Conservation (phyloP, 2,113 vertebrate genomes). For the Chionis minor region DNA sequence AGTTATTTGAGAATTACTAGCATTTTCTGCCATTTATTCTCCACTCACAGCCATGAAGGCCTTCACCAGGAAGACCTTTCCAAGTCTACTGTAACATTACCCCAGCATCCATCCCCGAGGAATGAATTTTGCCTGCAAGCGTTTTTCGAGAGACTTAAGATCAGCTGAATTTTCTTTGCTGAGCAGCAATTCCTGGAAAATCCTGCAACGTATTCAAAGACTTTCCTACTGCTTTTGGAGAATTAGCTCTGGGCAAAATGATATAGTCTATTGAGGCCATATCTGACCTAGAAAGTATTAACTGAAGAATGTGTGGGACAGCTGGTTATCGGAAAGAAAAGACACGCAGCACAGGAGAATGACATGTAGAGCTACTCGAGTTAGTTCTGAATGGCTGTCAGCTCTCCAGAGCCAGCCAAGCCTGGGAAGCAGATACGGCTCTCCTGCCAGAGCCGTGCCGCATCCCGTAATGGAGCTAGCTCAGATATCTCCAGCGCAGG, state of each 20-base stretch:
- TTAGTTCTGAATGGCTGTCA: neutral
- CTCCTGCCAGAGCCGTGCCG: neutral
- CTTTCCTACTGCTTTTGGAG: slow-evolving; percentile 48
- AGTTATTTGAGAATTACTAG: neutral
- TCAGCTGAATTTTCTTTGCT: slow-evolving; percentile 49
- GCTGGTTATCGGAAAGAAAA: slow-evolving; percentile 47
- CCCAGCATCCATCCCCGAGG: neutral
- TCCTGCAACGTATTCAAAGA: slow-evolving; percentile 26
- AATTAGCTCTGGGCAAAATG: slow-evolving; percentile 36
- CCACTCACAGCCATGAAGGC: neutral
- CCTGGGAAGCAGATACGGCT: neutral
- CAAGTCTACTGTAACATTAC: neutral
- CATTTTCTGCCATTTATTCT: neutral
- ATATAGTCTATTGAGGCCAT: slow-evolving; percentile 16
- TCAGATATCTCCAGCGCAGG: slow-evolving; percentile 13
- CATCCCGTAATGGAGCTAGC: neutral
- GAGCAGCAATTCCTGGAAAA: slow-evolving; percentile 63
- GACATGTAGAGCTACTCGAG: slow-evolving; percentile 11
- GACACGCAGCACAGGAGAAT: neutral
- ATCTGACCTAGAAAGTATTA: slow-evolving; percentile 65
- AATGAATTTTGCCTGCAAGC: slow-evolving; percentile 9
- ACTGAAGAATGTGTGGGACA: slow-evolving; percentile 54
- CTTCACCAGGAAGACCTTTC: neutral
- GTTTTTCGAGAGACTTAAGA: neutral
- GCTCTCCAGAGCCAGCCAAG: slow-evolving; percentile 16